Evolutionary conservation across 2,113 vertebrate species (phyloP), one percentile per base, ranked within the genome.

Genomic region (Esox niger): DNA sequence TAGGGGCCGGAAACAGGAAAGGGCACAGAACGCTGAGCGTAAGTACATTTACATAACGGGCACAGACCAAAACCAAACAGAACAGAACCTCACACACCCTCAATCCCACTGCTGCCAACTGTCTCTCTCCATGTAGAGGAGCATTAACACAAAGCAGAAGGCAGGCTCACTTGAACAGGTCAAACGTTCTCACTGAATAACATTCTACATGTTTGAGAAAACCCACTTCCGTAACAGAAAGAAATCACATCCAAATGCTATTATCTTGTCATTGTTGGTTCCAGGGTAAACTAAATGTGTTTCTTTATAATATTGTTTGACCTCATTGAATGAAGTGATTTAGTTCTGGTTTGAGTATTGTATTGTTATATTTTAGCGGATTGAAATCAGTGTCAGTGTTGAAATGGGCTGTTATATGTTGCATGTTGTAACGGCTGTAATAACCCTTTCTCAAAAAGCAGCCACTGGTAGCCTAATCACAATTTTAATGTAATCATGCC

Each of bases 401-500:
- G 38, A 15, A 43, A 10, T 2, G 3, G 15, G 13, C 13, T 43
- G n/a, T 52, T 21, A 52, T 21, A 52, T n/a, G n/a, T n/a, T n/a
- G n/a, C n/a, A n/a, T n/a, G n/a, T n/a, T n/a, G n/a, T n/a, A n/a
- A 4, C 13, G 15, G 13, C 13, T 43, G n/a, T 52, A 52, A 52
- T 21, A 52, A 6, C 47, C 17, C n/a, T 21, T 21, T 52, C 52
- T 54, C 46, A 59, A 58, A 49, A 56, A 43, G 58, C 27, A 49
- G 33, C 69, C 38, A 66, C 65, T 82, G 87, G 78, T 84, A 84
- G 82, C 81, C 79, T 58, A 87, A 75, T 79, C 72, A 86, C 72
- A 84, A 62, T 70, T 62, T 60, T 91, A 91, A 91, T 89, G 86
- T 54, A 84, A 90, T 91, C 83, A 91, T 76, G 75, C 77, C 75